Conservation (phyloP, 2,888 invertebrate genomes). For the Rhagophthalmus giganteus region DNA sequence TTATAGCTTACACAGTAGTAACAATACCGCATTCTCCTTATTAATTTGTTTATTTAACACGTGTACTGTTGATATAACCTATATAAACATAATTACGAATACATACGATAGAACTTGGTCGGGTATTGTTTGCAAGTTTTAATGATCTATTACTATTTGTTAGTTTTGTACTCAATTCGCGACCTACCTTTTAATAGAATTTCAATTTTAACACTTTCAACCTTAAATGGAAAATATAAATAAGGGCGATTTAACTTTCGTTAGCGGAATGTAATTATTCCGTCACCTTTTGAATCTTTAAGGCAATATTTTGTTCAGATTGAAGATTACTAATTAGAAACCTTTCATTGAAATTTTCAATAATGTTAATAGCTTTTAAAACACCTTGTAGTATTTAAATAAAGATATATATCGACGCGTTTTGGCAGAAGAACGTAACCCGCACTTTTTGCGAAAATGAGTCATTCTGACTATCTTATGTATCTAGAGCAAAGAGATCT, state of each 20-base stretch:
- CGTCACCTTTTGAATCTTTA: constrained; percentile 7
- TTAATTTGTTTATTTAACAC: constrained; percentile 21
- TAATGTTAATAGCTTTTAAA: too few relatives aligned
- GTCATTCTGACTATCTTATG: too few relatives aligned
- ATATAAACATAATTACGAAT: constrained; percentile 22
- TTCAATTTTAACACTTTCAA: constrained; percentile 3
- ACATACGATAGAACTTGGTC: constrained; percentile 7
- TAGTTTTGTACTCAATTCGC: constrained; percentile 11
- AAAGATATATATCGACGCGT: too few relatives aligned
- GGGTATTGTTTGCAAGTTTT: constrained; percentile 12
- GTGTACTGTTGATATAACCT: constrained; percentile 15
- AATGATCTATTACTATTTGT: constrained; percentile 18
- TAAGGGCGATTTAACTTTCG: constrained; percentile 10
- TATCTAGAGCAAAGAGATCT: too few relatives aligned
- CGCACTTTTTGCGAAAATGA: too few relatives aligned
- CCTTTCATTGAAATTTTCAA: too few relatives aligned
- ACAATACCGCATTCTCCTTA: constrained; percentile 11
- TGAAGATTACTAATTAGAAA: too few relatives aligned
- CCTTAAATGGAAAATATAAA: constrained; percentile 10
- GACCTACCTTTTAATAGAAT: constrained; percentile 1
- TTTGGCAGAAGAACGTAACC: too few relatives aligned
- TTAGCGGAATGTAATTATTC: constrained; percentile 10
- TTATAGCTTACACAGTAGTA: constrained; percentile 12
- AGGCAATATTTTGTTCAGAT: too few relatives aligned
- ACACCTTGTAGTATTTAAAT: too few relatives aligned